phyloP scores from a whole-genome alignment of 2,113 vertebrate species.

The Chloebia gouldiae region DNA sequence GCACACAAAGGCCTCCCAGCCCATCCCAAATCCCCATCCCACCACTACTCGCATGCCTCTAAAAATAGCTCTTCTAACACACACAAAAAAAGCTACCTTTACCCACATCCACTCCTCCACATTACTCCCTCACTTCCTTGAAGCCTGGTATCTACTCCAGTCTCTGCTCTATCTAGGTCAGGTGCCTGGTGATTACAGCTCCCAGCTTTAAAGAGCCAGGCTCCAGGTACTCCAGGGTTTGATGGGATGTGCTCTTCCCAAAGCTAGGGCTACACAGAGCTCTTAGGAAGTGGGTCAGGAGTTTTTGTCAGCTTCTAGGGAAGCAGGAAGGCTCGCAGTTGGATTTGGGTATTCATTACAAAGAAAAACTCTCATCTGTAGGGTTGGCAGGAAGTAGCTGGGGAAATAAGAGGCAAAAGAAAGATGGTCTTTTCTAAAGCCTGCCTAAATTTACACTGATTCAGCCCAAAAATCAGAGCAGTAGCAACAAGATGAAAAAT shows the following conservation, averaged over 20 bases:
- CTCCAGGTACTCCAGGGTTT: not conserved
- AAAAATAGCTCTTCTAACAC: not conserved
- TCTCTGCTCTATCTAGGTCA: slow-evolving; percentile 40
- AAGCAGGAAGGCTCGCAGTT: not conserved
- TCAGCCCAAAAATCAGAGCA: not conserved
- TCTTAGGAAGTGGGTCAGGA: not conserved
- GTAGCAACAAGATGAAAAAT: not conserved
- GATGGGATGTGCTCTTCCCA: not conserved
- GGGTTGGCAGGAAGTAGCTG: not conserved
- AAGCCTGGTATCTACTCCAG: not conserved
- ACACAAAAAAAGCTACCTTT: not conserved
- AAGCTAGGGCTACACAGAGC: not conserved
- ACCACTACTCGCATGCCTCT: not conserved
- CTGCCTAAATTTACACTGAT: not conserved
- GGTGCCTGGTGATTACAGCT: not conserved
- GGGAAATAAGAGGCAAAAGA: not conserved
- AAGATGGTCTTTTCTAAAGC: not conserved
- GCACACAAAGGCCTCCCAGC: not conserved
- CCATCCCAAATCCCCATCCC: not conserved
- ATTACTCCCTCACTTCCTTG: not conserved
- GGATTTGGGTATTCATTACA: not conserved
- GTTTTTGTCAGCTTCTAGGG: not conserved
- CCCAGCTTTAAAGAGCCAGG: slow-evolving; percentile 22
- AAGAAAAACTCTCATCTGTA: not conserved
- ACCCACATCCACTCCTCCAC: not conserved